A percentile compares a stretch with the other conserved stretches of the same genome.
These are phyloP conservation scores for Harpagifer antarcticus DNA, from an alignment of 2,797 vertebrate genomes.

Conservation along the genomic window DNA sequence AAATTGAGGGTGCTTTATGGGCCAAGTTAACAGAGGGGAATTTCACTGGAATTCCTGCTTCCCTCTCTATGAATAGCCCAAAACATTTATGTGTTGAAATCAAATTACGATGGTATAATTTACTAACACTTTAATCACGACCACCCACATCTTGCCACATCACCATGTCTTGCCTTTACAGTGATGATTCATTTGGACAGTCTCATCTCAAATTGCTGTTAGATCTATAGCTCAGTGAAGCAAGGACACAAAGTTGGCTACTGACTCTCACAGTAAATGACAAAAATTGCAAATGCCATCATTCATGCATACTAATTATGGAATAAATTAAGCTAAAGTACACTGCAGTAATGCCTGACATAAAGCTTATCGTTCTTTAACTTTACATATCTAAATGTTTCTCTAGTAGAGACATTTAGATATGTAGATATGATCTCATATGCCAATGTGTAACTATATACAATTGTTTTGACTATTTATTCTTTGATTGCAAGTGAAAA, in stretches of 20 bases:
- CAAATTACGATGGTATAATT: slow-evolving; percentile 7
- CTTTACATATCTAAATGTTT: not conserved
- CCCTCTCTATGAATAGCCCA: slow-evolving; percentile 63
- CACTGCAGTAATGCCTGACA: slow-evolving; percentile 11
- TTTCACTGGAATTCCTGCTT: slow-evolving; percentile 57
- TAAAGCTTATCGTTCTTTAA: slow-evolving; percentile 3
- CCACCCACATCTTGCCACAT: not conserved
- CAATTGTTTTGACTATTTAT: not conserved
- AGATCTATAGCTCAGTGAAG: slow-evolving; percentile 19
- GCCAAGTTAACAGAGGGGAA: slow-evolving; percentile 76
- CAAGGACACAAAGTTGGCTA: not conserved
- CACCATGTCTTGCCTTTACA: slow-evolving; percentile 3
- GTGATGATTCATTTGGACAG: not conserved
- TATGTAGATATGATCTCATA: not conserved
- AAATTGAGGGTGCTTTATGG: slow-evolving; percentile 50
- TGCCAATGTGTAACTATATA: not conserved
- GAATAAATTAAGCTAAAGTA: slow-evolving; percentile 18
- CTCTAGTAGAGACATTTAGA: not conserved
- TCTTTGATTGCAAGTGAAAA: not conserved
- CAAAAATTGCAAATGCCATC: slow-evolving; percentile 11
- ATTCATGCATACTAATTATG: slow-evolving; percentile 14
- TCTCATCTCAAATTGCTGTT: slow-evolving; percentile 13
- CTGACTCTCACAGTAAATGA: slow-evolving; percentile 3
- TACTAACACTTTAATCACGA: slow-evolving; percentile 13
- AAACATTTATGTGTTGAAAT: slow-evolving; percentile 51